phyloP scores from a whole-genome alignment of 2,113 vertebrate species.

The Syrrhaptes paradoxus region DNA sequence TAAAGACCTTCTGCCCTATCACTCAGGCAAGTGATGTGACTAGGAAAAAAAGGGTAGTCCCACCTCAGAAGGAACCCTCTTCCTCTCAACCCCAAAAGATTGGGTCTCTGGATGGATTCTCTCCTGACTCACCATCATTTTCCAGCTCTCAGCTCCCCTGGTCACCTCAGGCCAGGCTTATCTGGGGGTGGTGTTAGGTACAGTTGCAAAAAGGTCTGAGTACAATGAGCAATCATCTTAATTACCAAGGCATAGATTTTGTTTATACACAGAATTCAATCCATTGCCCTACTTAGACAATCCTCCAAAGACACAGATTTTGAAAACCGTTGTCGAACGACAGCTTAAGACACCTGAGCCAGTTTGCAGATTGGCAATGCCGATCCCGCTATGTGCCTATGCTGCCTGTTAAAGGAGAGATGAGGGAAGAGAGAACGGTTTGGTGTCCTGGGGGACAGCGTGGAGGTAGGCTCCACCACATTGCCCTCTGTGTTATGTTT shows the following conservation, averaged over 20 bases:
- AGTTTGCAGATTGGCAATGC: background rate
- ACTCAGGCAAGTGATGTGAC: background rate
- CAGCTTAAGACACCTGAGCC: background rate
- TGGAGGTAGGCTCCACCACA: background rate
- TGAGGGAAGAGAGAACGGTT: background rate
- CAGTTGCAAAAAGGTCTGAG: background rate
- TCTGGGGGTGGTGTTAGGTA: background rate
- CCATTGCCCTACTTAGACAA: background rate
- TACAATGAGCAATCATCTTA: background rate
- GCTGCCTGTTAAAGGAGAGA: background rate
- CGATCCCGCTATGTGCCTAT: background rate
- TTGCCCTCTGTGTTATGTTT: background rate
- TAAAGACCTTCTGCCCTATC: too few relatives aligned
- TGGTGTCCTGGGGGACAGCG: background rate
- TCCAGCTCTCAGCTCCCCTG: background rate
- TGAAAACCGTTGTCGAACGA: background rate
- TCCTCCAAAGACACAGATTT: background rate
- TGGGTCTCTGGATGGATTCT: background rate
- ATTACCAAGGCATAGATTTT: background rate
- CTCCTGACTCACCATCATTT: background rate
- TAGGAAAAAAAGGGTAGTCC: background rate
- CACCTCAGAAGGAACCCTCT: background rate
- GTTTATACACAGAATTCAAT: background rate
- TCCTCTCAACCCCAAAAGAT: rapidly evolving
- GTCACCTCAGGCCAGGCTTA: background rate